Base-by-base conservation (phyloP, 1,140 invertebrate genomes). In the Diplogasteroides magnus region DNA sequence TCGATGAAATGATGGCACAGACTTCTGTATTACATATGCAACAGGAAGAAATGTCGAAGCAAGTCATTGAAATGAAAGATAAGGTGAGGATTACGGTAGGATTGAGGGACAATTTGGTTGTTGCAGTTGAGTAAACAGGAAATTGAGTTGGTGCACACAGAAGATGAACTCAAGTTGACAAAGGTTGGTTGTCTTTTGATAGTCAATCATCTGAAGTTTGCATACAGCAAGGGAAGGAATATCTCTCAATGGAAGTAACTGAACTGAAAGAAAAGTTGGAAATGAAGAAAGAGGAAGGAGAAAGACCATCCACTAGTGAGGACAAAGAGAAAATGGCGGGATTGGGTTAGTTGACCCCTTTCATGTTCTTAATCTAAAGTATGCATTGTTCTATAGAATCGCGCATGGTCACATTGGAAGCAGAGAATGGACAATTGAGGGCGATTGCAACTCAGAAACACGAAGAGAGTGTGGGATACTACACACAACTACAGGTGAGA, bases 1-100 rank as follows among this genome's bases (percentile, higher is more conserved):
- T 71, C 19, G 69, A 71, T 26, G 69, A 71, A 14, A 57, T 71
- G 59, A 64, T 65, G n/a, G 56, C 32, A 6, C 69, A 71, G 58
- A 65, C 37, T 23, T 64, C 58, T 59, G 56, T 55, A 0, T 57
- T 71, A 19, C 69, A 71, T 55, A 32, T 55, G 26, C 63, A 64
- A 31, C 62, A 71, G 23, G 29, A 61, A 58, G 62, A 28, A 63
- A 37, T 27, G 37, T 28, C 31, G 23, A 48, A 55, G 31, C 31
- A 37, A 23, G 25, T 65, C 13, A 48, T 6, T 11, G 37, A 48
- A 48, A 19, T 19, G 6, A 19, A 48, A 48, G 37, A 48, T 48
- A 48, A 48, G 37, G 37, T 48, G 37, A 48, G 37, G 37, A 48
- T 6, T 11, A 19, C 6, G 37, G 37, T 6, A 48, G 37, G 37